Percentiles rank a stretch among this genome's conserved stretches.
Evolutionary conservation across 2,113 vertebrate genomes (phyloP).

Genomic region (Oryzias javanicus): DNA sequence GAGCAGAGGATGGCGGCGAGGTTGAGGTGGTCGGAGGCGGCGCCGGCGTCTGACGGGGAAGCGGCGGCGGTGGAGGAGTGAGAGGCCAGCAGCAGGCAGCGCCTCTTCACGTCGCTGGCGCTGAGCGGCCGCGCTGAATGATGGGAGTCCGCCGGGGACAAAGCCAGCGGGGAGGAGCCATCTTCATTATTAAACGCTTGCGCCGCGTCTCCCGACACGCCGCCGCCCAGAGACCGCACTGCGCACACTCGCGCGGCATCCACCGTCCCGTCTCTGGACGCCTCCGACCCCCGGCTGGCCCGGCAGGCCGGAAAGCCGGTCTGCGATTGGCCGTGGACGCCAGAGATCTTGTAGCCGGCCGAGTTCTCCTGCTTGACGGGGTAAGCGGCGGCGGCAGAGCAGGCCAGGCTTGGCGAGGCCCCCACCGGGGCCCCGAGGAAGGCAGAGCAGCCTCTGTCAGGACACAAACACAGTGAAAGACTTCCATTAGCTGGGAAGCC

Average conservation of each 20-base stretch:
- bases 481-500: conserved; percentile 41
- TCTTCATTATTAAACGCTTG: conserved; percentile 91
- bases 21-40: conserved; percentile 78
- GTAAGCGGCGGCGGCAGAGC: conserved; percentile 68
- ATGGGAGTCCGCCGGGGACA: conserved; percentile 79
- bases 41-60: conserved; percentile 60
- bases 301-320: conserved; percentile 57
- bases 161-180: conserved; percentile 82
- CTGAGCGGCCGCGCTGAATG: conserved; percentile 85
- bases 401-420: conserved; percentile 65
- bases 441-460: conserved; percentile 58
- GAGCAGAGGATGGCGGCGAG: conserved; percentile 85
- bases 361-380: conserved; percentile 90
- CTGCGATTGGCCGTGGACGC: conserved; percentile 63
- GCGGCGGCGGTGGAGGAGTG: conserved; percentile 47
- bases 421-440: conserved; percentile 63
- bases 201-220: conserved; percentile 78
- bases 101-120: conserved; percentile 81
- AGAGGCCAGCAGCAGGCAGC: conserved; percentile 81
- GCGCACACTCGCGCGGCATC: conserved; percentile 27
- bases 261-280: conserved; percentile 39
- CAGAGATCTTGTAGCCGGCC: conserved; percentile 78
- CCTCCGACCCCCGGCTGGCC: conserved; percentile 63
- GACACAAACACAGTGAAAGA: conserved; percentile 57
- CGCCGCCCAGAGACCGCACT: conserved; percentile 63